These are phyloP conservation scores for Meganola albula DNA, from an alignment of 2,888 invertebrate genomes.

Conservation along the genomic window DNA sequence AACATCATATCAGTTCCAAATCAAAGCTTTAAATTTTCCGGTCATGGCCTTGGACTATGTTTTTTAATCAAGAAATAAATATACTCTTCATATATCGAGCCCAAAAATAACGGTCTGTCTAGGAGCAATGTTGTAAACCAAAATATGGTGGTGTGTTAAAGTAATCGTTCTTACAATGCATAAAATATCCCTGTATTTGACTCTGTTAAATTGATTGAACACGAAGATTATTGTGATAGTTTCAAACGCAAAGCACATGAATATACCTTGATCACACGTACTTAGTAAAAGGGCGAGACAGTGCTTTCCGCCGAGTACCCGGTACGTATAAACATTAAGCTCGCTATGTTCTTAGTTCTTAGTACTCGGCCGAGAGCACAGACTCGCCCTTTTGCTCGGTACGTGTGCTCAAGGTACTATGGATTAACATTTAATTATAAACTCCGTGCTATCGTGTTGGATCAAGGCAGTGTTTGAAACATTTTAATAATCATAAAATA, in stretches of 20 bases:
- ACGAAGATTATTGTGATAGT: conserved; percentile 52
- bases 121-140: conserved; percentile 34
- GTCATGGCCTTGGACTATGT: conserved; percentile 42
- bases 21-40: conserved; percentile 68
- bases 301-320: too few species aligned
- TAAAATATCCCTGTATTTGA: conserved; percentile 76
- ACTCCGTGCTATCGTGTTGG: too few species aligned
- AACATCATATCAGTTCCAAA: conserved; percentile 69
- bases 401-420: too few species aligned
- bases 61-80: conserved; percentile 25
- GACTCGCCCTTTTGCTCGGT: too few species aligned
- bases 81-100: conserved; percentile 30
- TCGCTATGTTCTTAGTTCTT: too few species aligned
- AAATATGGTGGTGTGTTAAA: conserved; percentile 46
- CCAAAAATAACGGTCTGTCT: conserved; percentile 27
- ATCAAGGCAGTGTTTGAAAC: conserved; percentile 25
- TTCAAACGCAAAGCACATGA: conserved; percentile 46
- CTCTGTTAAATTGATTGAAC: conserved; percentile 74
- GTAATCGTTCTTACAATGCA: conserved; percentile 51
- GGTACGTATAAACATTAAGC: too few species aligned
- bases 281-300: too few species aligned
- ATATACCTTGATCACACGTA: too few species aligned
- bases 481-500: conserved; percentile 33
- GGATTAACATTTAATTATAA: too few species aligned
- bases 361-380: too few species aligned